Percentiles rank a stretch among this genome's conserved stretches.
Conservation (phyloP, 2,888 invertebrate genomes). For the Eupeodes latifasciatus region DNA sequence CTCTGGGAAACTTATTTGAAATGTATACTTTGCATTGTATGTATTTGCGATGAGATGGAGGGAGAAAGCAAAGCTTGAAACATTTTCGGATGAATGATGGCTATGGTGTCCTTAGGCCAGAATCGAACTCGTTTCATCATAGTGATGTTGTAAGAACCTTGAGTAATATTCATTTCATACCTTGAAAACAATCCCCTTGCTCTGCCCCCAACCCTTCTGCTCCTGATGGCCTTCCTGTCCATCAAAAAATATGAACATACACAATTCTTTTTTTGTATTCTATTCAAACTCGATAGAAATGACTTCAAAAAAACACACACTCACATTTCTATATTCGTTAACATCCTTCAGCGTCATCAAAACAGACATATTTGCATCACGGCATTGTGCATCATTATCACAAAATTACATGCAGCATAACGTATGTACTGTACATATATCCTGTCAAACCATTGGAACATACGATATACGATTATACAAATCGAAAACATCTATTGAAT, state of each 20-base stretch:
- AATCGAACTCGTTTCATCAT: conserved; percentile 45
- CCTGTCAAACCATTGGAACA: conserved; percentile 38
- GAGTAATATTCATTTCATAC: conserved; percentile 51
- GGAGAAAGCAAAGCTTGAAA: not conserved
- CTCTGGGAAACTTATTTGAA: conserved; percentile 25
- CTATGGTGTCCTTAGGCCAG: conserved; percentile 58
- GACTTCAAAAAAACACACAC: not conserved
- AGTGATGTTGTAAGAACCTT: conserved; percentile 19
- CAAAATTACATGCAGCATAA: conserved; percentile 36
- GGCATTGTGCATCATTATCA: conserved; percentile 56
- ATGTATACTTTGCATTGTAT: conserved; percentile 40
- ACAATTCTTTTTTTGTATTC: not conserved
- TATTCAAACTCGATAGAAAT: not conserved
- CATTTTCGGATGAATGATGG: conserved; percentile 47
- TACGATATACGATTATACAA: not conserved
- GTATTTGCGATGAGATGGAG: too few relatives aligned
- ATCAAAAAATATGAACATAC: not conserved
- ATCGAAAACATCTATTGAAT: not conserved
- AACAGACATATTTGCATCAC: not conserved
- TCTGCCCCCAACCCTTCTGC: not conserved
- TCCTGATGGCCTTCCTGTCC: not conserved
- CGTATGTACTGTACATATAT: not conserved
- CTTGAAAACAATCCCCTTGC: not conserved
- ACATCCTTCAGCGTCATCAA: conserved; percentile 30
- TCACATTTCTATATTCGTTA: not conserved